Evolutionary conservation across 2,113 vertebrate species (phyloP).

Genomic region (Odontophorus gujanensis): DNA sequence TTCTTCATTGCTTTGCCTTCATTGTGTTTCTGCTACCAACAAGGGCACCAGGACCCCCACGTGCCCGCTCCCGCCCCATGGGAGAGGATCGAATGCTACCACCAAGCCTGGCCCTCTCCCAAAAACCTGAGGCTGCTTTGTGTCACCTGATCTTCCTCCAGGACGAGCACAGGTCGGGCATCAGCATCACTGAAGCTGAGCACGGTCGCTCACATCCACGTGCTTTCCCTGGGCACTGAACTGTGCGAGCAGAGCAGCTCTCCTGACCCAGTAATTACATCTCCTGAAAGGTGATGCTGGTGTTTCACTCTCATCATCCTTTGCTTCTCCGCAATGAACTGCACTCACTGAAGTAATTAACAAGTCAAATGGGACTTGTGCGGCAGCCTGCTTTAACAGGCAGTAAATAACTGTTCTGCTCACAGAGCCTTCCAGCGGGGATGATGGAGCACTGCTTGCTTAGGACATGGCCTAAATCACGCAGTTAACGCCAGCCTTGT

Average conservation of each 20-base stretch:
- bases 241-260: neutral
- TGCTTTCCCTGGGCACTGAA: neutral
- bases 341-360: neutral
- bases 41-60: neutral
- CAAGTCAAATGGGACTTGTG: neutral
- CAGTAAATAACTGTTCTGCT: neutral
- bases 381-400: neutral
- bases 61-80: accelerated
- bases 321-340: neutral
- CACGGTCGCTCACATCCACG: accelerated
- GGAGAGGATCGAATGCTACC: neutral
- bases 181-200: accelerated
- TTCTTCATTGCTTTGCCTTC: neutral
- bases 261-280: neutral
- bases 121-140: neutral
- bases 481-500: neutral
- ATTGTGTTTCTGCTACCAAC: neutral
- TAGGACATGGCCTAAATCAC: neutral
- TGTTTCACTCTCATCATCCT: neutral
- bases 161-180: neutral
- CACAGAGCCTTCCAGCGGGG: neutral
- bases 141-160: neutral
- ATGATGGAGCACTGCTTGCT: neutral
- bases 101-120: neutral
- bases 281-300: neutral